Base-by-base conservation (phyloP, 1,140 invertebrate genomes). In the Atta texana region DNA sequence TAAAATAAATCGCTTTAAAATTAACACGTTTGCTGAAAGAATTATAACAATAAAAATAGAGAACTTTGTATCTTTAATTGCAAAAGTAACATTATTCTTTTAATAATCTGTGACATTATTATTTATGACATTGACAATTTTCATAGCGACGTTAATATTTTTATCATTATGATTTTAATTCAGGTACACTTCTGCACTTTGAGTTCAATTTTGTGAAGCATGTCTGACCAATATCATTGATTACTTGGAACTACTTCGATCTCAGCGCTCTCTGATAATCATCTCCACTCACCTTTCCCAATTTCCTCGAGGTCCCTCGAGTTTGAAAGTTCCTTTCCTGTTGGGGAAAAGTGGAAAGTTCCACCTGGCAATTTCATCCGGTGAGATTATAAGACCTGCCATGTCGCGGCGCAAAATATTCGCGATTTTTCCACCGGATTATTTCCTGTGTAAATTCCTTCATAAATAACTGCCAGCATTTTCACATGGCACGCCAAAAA, bases 391-490 rank as follows among this genome's bases (percentile, higher is more conserved):
- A 61, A 84, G 24, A 28, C n/a, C 49, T 16, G 64, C 14, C 18
- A 59, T 74, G 55, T 51, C 57, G 18, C 55, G n/a, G 24, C 21
- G 5, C 31, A 74, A 84, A 84, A 75, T 84, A 84, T 24, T 75
- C 69, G 39, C 57, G 55, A 84, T 63, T 84, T 74, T 84, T 75
- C 24, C 53, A 16, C 24, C 10, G 80, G 68, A 82, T 82, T 74
- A 61, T 34, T 87, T 68, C 55, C 12, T 69, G 66, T 64, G 66
- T 53, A 86, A 88, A 81, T 81, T 84, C 68, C 80, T 89, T 82
- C 87, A 72, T 82, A 87, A 89, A 91, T 87, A 91, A 86, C 77
- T 87, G 87, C 87, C 87, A 75, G 86, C 81, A 72, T 88, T 86
- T 66, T 59, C 24, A 21, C 55, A 34, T 84, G 16, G 39, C 24